phyloP scores from a whole-genome alignment of 30 jellyfish, hydroid and myxozoan genomes.

The Clytia hemisphaerica region DNA sequence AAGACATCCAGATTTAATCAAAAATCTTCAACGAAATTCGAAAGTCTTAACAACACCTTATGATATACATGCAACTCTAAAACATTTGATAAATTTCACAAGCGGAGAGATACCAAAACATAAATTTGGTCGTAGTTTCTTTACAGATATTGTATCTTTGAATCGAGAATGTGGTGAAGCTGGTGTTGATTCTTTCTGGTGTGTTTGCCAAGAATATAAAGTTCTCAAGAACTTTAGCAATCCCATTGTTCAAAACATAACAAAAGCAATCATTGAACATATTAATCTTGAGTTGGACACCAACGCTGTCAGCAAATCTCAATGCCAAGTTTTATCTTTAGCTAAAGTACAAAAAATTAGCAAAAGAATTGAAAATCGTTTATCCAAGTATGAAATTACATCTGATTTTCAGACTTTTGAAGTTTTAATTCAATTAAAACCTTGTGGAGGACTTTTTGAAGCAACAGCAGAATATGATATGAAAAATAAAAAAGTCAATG shows the following conservation, averaged over 20 bases:
- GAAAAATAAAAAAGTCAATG: background rate
- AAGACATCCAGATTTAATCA: constrained; percentile 10
- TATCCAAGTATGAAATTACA: background rate
- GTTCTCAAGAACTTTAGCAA: background rate
- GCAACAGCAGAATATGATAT: constrained; percentile 5
- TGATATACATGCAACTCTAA: constrained; percentile 33
- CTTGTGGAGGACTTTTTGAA: constrained; percentile 26
- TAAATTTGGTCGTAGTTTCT: constrained; percentile 14
- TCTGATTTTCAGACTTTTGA: background rate
- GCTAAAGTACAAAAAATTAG: background rate
- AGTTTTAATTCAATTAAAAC: background rate
- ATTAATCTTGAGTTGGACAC: too few species aligned
- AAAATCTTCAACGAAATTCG: constrained; percentile 39
- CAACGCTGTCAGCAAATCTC: background rate
- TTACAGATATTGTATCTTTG: constrained; percentile 4
- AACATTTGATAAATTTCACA: background rate
- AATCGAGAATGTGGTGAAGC: constrained; percentile 28
- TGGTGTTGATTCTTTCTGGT: constrained; percentile 45
- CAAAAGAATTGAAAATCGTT: too few species aligned
- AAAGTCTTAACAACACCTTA: constrained; percentile 21
- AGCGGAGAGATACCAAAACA: background rate
- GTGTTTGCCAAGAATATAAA: constrained; percentile 9
- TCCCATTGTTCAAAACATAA: background rate
- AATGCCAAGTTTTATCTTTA: background rate
- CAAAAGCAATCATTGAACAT: too few species aligned